Evolutionary conservation across 1,140 invertebrate genomes (phyloP).

Genomic region (Streblospio benedicti): DNA sequence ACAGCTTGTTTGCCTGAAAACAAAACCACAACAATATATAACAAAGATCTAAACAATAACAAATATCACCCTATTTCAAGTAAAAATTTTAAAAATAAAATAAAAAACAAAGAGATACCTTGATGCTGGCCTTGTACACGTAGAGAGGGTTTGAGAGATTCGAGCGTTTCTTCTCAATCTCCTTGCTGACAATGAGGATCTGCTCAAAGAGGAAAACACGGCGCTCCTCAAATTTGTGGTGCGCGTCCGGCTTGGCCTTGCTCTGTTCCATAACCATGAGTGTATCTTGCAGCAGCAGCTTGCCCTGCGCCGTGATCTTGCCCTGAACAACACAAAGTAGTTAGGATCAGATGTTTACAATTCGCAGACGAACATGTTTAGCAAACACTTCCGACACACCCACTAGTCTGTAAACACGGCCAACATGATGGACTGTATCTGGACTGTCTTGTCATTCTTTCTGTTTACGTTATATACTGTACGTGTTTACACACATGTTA

Average conservation of each 20-base stretch:
- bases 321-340: slow-evolving; percentile 60
- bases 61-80: background rate
- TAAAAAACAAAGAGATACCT: slow-evolving; percentile 57
- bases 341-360: background rate
- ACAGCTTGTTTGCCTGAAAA: slow-evolving; percentile 86
- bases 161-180: slow-evolving; percentile 71
- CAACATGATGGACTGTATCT: too few species aligned
- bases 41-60: slow-evolving; percentile 4
- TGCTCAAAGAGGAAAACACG: slow-evolving; percentile 98
- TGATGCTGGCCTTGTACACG: slow-evolving; percentile 92
- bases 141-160: slow-evolving; percentile 92
- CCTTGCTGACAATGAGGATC: slow-evolving; percentile 92
- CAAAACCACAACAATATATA: slow-evolving; percentile 7
- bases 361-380: too few species aligned
- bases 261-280: slow-evolving; percentile 63
- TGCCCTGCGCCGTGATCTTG: slow-evolving; percentile 95
- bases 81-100: slow-evolving; percentile 6
- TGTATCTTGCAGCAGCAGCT: slow-evolving; percentile 81
- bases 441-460: too few species aligned
- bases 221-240: slow-evolving; percentile 67
- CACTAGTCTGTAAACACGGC: too few species aligned
- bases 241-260: slow-evolving; percentile 15
- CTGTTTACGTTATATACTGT: too few species aligned
- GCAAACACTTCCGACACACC: too few species aligned
- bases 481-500: too few species aligned